phyloP scores from a whole-genome alignment of 1,140 invertebrate species.

The Panagrolaimus sp. region DNA sequence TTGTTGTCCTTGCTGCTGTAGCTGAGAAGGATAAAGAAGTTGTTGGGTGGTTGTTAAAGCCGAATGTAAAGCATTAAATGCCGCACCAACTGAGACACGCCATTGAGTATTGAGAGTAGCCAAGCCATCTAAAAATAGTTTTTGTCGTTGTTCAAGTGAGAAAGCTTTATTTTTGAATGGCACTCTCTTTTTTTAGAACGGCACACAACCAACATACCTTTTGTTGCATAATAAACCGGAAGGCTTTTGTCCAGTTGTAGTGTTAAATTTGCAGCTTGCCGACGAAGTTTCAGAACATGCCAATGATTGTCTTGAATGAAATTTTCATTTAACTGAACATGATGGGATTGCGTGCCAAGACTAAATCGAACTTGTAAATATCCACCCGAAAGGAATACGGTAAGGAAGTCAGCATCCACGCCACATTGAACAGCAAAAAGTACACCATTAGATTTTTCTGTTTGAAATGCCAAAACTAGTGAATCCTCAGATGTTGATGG shows the following conservation, averaged over 20 bases:
- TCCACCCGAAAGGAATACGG: constrained; percentile 41
- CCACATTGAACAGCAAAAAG: constrained; percentile 46
- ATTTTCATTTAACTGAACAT: constrained; percentile 38
- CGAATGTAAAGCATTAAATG: constrained; percentile 42
- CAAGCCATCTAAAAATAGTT: constrained; percentile 41
- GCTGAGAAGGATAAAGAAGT: neutral
- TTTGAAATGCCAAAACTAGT: constrained; percentile 44
- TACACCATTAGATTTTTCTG: constrained; percentile 36
- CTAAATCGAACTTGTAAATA: constrained; percentile 52
- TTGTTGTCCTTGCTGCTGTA: neutral
- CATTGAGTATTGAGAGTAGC: constrained; percentile 49
- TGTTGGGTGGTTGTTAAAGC: neutral
- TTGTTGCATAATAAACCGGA: constrained; percentile 36
- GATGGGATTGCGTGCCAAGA: constrained; percentile 41
- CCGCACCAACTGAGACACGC: constrained; percentile 38
- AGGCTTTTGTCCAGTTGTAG: constrained; percentile 38
- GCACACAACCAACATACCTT: constrained; percentile 16
- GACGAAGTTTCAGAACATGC: constrained; percentile 38
- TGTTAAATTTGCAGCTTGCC: constrained; percentile 42
- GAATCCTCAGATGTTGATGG: constrained; percentile 30
- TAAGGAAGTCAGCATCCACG: constrained; percentile 51
- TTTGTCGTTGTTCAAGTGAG: no score
- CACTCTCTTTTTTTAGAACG: neutral
- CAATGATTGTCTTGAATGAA: constrained; percentile 37
- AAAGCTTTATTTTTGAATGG: neutral